Percentiles rank a stretch among this genome's conserved stretches.
Evolutionary conservation across 2,888 invertebrate species (phyloP).

Genomic region (Drosophila nigricruria): DNA sequence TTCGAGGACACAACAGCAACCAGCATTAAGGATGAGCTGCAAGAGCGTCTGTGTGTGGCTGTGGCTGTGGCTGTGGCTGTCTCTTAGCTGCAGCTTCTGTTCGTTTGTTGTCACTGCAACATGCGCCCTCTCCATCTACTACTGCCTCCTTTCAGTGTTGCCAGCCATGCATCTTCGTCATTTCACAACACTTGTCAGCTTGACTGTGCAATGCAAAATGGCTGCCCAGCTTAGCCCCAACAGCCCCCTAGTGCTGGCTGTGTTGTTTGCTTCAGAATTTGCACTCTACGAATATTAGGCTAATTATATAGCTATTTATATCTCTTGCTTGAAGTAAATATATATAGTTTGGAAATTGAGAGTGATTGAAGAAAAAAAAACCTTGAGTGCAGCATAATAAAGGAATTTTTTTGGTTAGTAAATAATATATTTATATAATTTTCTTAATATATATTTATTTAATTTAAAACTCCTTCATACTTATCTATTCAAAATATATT

Average conservation of each 20-base stretch:
- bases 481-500: neutral
- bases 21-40: constrained; percentile 29
- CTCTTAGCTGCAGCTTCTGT: constrained; percentile 53
- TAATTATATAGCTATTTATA: constrained; percentile 30
- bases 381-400: neutral
- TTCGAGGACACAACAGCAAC: constrained; percentile 26
- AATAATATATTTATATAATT: neutral
- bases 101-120: constrained; percentile 70
- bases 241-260: neutral
- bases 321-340: constrained; percentile 6
- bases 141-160: constrained; percentile 12
- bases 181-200: constrained; percentile 73
- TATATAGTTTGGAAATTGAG: neutral
- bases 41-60: constrained; percentile 26
- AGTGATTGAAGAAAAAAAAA: neutral
- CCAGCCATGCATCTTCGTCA: constrained; percentile 76
- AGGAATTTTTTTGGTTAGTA: no score
- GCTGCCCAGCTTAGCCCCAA: constrained; percentile 22
- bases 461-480: neutral
- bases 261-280: constrained; percentile 41
- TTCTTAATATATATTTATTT: neutral
- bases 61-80: constrained; percentile 27
- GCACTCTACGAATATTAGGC: constrained; percentile 19
- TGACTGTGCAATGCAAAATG: constrained; percentile 65
- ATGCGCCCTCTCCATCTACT: constrained; percentile 25